phyloP scores from a whole-genome alignment of 2,113 vertebrate species.

The Hippocampus zosterae region DNA sequence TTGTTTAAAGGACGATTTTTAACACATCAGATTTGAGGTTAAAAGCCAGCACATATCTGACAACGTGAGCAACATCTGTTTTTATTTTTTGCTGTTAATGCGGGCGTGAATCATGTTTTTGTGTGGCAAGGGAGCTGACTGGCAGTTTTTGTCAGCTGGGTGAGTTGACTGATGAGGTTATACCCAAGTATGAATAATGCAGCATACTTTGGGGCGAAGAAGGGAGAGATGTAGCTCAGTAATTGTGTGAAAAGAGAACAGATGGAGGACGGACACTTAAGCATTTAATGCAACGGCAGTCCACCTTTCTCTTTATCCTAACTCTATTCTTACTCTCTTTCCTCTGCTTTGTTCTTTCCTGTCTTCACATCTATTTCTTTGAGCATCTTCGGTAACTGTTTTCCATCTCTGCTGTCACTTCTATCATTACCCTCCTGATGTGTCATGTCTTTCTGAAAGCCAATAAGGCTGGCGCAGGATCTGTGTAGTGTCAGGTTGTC shows the following conservation, averaged over 20 bases:
- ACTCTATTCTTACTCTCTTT: neutral
- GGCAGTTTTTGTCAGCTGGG: constrained; percentile 31
- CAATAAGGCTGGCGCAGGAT: constrained; percentile 33
- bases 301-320: neutral
- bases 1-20: neutral
- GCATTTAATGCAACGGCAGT: constrained; percentile 17
- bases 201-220: constrained; percentile 37
- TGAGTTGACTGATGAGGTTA: constrained; percentile 57
- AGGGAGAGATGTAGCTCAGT: neutral
- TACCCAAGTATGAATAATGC: constrained; percentile 59
- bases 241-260: constrained; percentile 33
- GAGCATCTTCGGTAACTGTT: neutral
- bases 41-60: neutral
- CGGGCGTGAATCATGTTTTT: constrained; percentile 30
- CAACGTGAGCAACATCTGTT: neutral
- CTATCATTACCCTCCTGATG: constrained; percentile 5
- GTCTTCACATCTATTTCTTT: neutral
- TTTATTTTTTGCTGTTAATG: constrained; percentile 12
- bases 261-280: constrained; percentile 18
- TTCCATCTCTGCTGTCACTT: constrained; percentile 2
- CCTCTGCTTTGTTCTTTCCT: neutral
- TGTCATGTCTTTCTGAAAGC: constrained; percentile 8
- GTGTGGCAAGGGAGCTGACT: constrained; percentile 11
- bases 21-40: neutral
- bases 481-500: constrained; percentile 45